phyloP scores from a whole-genome alignment of 2,113 vertebrate species.

The Chionodraco myersi region DNA sequence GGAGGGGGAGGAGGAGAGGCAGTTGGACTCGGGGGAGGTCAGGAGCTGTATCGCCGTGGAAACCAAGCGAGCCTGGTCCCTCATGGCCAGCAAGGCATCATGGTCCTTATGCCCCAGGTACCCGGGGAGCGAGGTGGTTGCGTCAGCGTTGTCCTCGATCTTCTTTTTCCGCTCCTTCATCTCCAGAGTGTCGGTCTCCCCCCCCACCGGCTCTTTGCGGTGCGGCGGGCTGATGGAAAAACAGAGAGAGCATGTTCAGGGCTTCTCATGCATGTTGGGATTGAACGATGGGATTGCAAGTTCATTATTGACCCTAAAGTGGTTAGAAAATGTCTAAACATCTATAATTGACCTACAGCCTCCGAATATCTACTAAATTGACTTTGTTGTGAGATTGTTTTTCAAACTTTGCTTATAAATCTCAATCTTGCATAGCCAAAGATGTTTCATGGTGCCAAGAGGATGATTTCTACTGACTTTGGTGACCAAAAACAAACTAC shows the following conservation, averaged over 20 bases:
- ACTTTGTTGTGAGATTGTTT: neutral
- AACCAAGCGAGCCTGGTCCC: conserved; percentile 91
- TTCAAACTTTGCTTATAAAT: neutral
- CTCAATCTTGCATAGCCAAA: too few relatives aligned
- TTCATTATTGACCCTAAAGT: neutral
- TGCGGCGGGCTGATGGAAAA: conserved; percentile 70
- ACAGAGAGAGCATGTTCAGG: neutral
- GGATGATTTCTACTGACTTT: too few relatives aligned
- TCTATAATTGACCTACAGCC: neutral
- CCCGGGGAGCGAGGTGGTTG: conserved; percentile 36
- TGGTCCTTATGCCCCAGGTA: conserved; percentile 87
- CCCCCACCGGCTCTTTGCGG: conserved; percentile 80
- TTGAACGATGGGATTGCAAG: neutral
- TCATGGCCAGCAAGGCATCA: conserved; percentile 88
- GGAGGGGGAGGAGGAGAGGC: conserved; percentile 83
- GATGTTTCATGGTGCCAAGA: too few relatives aligned
- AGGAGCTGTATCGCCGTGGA: conserved; percentile 93
- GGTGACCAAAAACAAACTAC: too few relatives aligned
- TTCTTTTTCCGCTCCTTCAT: conserved; percentile 75
- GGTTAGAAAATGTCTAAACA: neutral
- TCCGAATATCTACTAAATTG: neutral
- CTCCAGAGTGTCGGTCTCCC: conserved; percentile 78
- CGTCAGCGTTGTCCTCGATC: conserved; percentile 64
- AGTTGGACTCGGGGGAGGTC: conserved; percentile 89
- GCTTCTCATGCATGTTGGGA: neutral